Conservation (phyloP, 2,113 vertebrate genomes). For the Ciconia maguari region DNA sequence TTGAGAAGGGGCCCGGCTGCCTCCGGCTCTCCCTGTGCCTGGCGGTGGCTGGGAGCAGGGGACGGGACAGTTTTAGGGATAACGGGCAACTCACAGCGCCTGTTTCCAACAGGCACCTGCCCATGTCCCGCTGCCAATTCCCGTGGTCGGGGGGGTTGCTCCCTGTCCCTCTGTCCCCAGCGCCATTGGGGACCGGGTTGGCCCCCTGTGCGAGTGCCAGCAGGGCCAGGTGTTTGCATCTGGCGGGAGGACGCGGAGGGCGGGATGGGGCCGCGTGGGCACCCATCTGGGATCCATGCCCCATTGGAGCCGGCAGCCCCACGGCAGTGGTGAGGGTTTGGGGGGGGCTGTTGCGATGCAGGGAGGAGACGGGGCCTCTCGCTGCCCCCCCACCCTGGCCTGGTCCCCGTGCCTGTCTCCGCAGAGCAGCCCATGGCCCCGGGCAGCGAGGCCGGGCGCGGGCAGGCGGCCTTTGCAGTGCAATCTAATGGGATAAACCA, state of each 20-base stretch:
- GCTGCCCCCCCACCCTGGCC: fast-evolving
- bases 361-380: fast-evolving
- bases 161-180: not conserved
- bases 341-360: not conserved
- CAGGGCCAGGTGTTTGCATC: not conserved
- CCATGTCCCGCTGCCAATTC: not conserved
- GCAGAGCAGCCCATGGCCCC: not conserved
- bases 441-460: not conserved
- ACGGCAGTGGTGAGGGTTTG: fast-evolving
- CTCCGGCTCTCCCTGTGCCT: not conserved
- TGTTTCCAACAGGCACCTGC: fast-evolving
- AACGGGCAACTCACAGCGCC: fast-evolving
- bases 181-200: fast-evolving
- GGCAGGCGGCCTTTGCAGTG: not conserved
- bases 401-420: fast-evolving
- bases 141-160: fast-evolving
- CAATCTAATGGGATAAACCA: slow-evolving; percentile 51
- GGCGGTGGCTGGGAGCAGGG: not conserved
- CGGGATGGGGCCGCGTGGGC: fast-evolving
- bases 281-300: not conserved
- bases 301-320: not conserved
- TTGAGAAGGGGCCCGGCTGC: fast-evolving
- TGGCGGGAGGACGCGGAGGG: not conserved
- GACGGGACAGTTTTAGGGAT: not conserved
- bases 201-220: not conserved